Conservation (phyloP, 1,140 invertebrate species). For the Cepaea nemoralis region DNA sequence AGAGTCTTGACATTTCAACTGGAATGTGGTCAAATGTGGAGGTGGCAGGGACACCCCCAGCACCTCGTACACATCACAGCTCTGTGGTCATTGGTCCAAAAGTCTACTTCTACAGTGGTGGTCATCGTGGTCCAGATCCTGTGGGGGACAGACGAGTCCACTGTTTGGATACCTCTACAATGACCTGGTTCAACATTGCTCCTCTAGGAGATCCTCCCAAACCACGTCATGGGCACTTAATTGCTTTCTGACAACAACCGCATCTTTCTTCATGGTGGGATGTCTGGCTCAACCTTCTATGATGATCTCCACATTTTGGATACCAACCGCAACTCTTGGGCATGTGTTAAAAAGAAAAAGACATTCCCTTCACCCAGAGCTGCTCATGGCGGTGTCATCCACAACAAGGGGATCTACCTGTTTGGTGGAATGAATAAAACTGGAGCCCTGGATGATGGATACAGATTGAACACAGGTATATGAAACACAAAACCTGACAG, state of each 20-base stretch:
- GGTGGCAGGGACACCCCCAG: slow-evolving; percentile 59
- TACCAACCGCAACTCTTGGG: slow-evolving; percentile 65
- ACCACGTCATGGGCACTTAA: slow-evolving; percentile 71
- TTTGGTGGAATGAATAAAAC: slow-evolving; percentile 71
- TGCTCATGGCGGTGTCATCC: slow-evolving; percentile 64
- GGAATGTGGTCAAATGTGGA: slow-evolving; percentile 60
- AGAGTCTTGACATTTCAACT: slow-evolving; percentile 62
- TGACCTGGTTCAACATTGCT: slow-evolving; percentile 62
- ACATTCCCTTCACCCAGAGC: slow-evolving; percentile 65
- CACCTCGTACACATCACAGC: slow-evolving; percentile 68
- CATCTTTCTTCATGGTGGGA: slow-evolving; percentile 71
- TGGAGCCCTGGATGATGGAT: slow-evolving; percentile 69
- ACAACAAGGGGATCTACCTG: slow-evolving; percentile 62
- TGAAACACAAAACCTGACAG: no score
- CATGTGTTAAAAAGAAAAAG: slow-evolving; percentile 62
- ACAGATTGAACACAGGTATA: slow-evolving; percentile 67
- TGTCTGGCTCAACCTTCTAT: slow-evolving; percentile 69
- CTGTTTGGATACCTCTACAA: slow-evolving; percentile 60
- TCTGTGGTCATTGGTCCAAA: slow-evolving; percentile 61
- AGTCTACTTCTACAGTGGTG: slow-evolving; percentile 71
- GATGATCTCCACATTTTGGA: slow-evolving; percentile 71
- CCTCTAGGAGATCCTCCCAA: slow-evolving; percentile 67
- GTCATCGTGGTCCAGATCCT: slow-evolving; percentile 67
- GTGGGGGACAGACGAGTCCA: slow-evolving; percentile 69
- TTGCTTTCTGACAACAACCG: slow-evolving; percentile 63